phyloP scores from a whole-genome alignment of 2,888 invertebrate species.

The Drosophila mercatorum region DNA sequence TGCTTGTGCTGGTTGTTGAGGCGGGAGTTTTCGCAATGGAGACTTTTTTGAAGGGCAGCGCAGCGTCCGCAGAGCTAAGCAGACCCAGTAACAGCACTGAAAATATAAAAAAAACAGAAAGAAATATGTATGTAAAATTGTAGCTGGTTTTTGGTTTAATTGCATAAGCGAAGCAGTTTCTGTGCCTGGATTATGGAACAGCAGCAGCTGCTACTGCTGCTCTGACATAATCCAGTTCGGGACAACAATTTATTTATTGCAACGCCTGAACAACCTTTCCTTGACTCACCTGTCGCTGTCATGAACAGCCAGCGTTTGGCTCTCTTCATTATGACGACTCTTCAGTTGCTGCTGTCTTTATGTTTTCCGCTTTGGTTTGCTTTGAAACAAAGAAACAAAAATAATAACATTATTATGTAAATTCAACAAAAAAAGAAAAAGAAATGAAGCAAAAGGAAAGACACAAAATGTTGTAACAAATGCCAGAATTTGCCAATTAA shows the following conservation, averaged over 20 bases:
- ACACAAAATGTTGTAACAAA: conserved; percentile 32
- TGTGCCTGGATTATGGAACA: conserved; percentile 43
- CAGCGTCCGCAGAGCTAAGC: conserved; percentile 84
- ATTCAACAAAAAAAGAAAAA: conserved; percentile 4
- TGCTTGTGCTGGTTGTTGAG: conserved; percentile 85
- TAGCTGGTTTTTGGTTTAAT: conserved; percentile 39
- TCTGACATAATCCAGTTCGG: conserved; percentile 38
- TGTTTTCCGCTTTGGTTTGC: conserved; percentile 41
- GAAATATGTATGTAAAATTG: background rate
- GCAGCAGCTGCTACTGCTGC: conserved; percentile 7
- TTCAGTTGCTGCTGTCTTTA: conserved; percentile 39
- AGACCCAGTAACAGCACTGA: conserved; percentile 85
- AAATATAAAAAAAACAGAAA: background rate
- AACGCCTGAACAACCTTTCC: conserved; percentile 23
- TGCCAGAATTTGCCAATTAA: conserved; percentile 42
- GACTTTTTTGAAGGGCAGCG: conserved; percentile 87
- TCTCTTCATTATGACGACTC: conserved; percentile 84
- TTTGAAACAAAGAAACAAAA: conserved; percentile 23
- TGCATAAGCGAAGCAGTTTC: conserved; percentile 48
- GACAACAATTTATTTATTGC: conserved; percentile 20
- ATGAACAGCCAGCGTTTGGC: conserved; percentile 86
- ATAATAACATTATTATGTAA: conserved; percentile 39
- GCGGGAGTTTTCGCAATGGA: conserved; percentile 82
- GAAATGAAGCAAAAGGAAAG: conserved; percentile 1
- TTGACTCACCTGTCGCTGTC: conserved; percentile 85